Evolutionary conservation across 1,140 invertebrate species (phyloP).

Genomic region (Nasonia giraulti): DNA sequence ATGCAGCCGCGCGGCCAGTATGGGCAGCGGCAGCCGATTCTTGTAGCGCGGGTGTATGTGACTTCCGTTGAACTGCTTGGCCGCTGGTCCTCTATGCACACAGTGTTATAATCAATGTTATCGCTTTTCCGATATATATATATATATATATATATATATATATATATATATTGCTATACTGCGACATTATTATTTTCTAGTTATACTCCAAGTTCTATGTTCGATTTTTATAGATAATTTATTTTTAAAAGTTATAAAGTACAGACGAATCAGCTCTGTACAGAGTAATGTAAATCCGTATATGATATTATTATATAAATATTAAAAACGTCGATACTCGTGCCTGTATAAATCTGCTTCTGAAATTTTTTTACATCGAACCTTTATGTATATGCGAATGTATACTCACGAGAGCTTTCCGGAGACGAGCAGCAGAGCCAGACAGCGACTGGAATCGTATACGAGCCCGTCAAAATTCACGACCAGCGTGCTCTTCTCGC

Average conservation of each 20-base stretch:
- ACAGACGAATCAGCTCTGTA: not conserved
- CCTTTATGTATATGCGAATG: not conserved
- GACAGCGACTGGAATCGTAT: slow-evolving; percentile 65
- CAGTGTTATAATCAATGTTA: slow-evolving; percentile 2
- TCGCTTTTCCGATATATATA: not conserved
- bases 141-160: not conserved
- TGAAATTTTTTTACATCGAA: not conserved
- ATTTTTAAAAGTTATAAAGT: slow-evolving; percentile 33
- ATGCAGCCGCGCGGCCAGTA: slow-evolving; percentile 65
- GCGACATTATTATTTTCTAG: not conserved
- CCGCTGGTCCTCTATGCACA: slow-evolving; percentile 55
- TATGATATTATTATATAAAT: slow-evolving; percentile 11
- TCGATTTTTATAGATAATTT: slow-evolving; percentile 10
- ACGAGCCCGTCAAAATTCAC: slow-evolving; percentile 63
- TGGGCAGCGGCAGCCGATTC: slow-evolving; percentile 66
- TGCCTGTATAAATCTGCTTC: not conserved
- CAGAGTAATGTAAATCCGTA: not conserved
- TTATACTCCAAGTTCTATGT: not conserved
- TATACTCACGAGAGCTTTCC: slow-evolving; percentile 67
- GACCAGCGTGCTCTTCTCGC: slow-evolving; percentile 65
- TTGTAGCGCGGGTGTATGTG: slow-evolving; percentile 68
- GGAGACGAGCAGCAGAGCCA: slow-evolving; percentile 68
- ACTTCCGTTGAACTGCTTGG: slow-evolving; percentile 66
- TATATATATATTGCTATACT: not conserved
- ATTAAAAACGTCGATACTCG: slow-evolving; percentile 8